Conservation (phyloP, 2,113 vertebrate species). For the Hyperoodon ampullatus region DNA sequence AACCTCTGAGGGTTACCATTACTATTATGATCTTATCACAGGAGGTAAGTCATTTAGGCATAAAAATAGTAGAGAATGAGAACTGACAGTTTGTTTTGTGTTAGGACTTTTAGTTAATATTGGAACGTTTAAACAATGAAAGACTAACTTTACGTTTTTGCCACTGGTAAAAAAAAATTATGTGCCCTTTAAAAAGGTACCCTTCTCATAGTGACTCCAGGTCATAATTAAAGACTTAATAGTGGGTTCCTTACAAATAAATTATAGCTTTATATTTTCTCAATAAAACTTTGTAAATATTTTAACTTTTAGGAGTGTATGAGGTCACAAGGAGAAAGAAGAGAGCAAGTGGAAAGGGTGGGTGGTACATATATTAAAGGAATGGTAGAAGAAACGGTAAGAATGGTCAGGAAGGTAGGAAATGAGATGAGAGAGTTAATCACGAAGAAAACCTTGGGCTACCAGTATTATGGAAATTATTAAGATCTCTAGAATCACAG, state of each 20-base stretch:
- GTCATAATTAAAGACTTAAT: not conserved
- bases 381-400: not conserved
- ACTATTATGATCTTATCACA: conserved; percentile 87
- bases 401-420: not conserved
- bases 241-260: conserved; percentile 6
- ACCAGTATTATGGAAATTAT: not conserved
- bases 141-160: conserved; percentile 45
- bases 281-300: not conserved
- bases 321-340: not conserved
- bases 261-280: conserved; percentile 28
- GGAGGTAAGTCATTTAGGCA: conserved; percentile 83
- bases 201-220: not conserved
- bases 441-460: not conserved
- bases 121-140: conserved; percentile 2
- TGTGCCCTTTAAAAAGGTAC: conserved; percentile 2
- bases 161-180: not conserved
- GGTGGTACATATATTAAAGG: not conserved
- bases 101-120: conserved; percentile 19
- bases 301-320: not conserved
- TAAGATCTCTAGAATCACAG: not conserved
- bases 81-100: not conserved
- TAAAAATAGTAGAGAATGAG: not conserved
- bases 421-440: conserved; percentile 42
- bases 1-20: conserved; percentile 86
- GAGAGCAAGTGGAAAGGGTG: not conserved